These are phyloP conservation scores for Pachyuromys duprasi DNA, from an alignment of 2,797 vertebrate genomes.

Conservation along the genomic window DNA sequence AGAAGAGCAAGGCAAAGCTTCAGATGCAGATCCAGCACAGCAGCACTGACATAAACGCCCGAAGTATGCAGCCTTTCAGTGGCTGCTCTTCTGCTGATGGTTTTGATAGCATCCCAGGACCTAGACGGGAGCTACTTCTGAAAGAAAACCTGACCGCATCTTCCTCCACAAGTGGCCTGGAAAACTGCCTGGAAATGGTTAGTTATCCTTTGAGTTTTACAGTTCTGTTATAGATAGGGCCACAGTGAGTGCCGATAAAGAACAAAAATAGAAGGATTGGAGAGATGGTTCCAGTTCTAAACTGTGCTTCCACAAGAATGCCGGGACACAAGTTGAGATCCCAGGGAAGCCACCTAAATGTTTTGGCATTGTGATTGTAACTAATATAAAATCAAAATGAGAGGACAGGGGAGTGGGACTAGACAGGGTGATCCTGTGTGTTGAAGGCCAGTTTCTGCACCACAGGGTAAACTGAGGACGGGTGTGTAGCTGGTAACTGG, in stretches of 20 bases:
- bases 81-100: not conserved
- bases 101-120: not conserved
- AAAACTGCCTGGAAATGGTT: not conserved
- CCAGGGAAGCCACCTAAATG: not conserved
- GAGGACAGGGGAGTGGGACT: no score
- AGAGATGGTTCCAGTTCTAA: not conserved
- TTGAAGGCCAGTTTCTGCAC: no score
- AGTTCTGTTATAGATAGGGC: not conserved
- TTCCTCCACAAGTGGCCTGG: no score
- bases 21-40: not conserved
- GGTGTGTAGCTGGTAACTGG: no score
- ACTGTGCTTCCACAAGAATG: no score
- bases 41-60: not conserved
- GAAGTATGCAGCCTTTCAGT: fast-evolving
- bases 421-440: not conserved
- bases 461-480: no score
- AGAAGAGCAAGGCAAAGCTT: not conserved
- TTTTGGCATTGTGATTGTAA: not conserved
- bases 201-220: not conserved
- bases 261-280: not conserved
- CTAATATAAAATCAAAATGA: not conserved
- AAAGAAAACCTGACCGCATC: not conserved
- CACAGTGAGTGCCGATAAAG: not conserved
- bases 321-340: not conserved
- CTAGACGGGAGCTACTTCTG: not conserved